These are phyloP conservation scores for Sebastes goodei DNA, from an alignment of 2,797 vertebrate species.

Conservation along the genomic window DNA sequence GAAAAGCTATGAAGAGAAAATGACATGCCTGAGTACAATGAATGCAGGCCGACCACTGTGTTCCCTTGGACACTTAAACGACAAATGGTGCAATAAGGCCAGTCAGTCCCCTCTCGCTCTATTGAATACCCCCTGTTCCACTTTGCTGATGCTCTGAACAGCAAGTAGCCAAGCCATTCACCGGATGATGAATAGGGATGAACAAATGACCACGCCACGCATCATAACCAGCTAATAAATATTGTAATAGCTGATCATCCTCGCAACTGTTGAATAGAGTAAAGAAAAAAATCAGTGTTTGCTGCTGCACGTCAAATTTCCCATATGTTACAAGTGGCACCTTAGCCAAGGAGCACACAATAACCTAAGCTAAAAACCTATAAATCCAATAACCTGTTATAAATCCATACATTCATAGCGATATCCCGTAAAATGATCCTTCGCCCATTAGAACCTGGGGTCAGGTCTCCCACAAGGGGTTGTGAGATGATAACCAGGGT, in stretches of 20 bases:
- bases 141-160: slow-evolving; percentile 8
- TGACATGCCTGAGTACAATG: slow-evolving; percentile 52
- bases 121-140: slow-evolving; percentile 17
- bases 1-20: slow-evolving; percentile 63
- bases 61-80: slow-evolving; percentile 46
- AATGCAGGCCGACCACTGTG: slow-evolving; percentile 44
- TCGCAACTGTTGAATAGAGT: neutral
- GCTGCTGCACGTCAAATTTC: neutral
- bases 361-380: neutral
- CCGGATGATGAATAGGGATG: slow-evolving; percentile 1
- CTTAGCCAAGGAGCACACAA: neutral
- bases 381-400: neutral
- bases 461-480: neutral
- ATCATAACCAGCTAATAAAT: neutral
- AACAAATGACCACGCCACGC: neutral
- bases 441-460: neutral
- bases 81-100: slow-evolving; percentile 49
- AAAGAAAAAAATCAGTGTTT: neutral
- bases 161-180: slow-evolving; percentile 4
- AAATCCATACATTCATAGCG: neutral
- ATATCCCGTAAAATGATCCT: neutral
- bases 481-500: neutral
- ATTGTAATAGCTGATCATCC: neutral
- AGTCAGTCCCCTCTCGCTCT: slow-evolving; percentile 2
- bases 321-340: neutral